phyloP scores from a whole-genome alignment of 2,113 vertebrate species.

The Labeo catla region DNA sequence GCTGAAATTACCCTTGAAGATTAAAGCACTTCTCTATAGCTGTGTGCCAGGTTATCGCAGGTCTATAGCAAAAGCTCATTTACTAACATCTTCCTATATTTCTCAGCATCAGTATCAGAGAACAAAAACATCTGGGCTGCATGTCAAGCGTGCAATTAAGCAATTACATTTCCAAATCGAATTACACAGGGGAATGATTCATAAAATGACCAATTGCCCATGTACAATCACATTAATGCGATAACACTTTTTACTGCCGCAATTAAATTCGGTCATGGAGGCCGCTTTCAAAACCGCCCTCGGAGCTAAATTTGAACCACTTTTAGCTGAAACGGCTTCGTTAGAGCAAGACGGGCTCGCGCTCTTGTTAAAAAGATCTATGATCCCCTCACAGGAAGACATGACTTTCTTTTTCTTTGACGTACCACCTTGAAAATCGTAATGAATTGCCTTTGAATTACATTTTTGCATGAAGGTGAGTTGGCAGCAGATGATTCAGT shows the following conservation, averaged over 20 bases:
- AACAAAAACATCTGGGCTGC: conserved; percentile 49
- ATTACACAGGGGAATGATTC: conserved; percentile 45
- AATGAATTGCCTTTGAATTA: conserved; percentile 1
- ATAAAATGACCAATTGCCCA: conserved; percentile 53
- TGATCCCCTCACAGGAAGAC: conserved; percentile 19
- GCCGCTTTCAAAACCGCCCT: conserved; percentile 12
- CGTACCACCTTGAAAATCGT: background rate
- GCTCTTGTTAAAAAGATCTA: conserved; percentile 36
- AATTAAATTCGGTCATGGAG: conserved; percentile 46
- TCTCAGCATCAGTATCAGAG: conserved; percentile 15
- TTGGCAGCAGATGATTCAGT: background rate
- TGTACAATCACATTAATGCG: conserved; percentile 48
- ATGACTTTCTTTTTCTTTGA: conserved; percentile 19
- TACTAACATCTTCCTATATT: conserved; percentile 12
- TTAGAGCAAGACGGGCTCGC: background rate
- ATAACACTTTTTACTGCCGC: conserved; percentile 40
- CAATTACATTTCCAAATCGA: conserved; percentile 52
- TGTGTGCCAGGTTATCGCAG: conserved; percentile 40
- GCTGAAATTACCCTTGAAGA: conserved; percentile 59
- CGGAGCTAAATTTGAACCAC: conserved; percentile 11
- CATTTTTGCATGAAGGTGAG: background rate
- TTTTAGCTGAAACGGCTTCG: conserved; percentile 26
- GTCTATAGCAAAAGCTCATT: conserved; percentile 3
- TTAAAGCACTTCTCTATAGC: conserved; percentile 46
- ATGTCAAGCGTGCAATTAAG: conserved; percentile 47